A percentile compares a stretch with the other conserved stretches of the same genome.
These are phyloP conservation scores for Drosophila quasianomalipes DNA, from an alignment of 2,888 invertebrate species.

Conservation along the genomic window DNA sequence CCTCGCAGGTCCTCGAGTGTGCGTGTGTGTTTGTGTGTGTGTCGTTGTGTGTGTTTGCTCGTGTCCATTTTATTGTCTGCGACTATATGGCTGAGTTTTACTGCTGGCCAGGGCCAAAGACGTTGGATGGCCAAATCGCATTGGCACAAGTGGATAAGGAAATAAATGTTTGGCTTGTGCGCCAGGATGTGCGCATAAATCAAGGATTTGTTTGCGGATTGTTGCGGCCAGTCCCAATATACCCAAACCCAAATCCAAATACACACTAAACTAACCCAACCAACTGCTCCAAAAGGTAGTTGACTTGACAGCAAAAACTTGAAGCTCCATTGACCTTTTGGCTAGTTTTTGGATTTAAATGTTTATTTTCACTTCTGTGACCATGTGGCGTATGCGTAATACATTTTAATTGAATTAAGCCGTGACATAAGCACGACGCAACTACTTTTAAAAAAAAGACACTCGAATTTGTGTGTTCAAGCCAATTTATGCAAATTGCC, in stretches of 20 bases:
- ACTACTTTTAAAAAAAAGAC: slow-evolving; percentile 8
- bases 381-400: slow-evolving; percentile 75
- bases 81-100: slow-evolving; percentile 42
- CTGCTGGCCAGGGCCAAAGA: slow-evolving; percentile 60
- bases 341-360: slow-evolving; percentile 15
- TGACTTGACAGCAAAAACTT: slow-evolving; percentile 52
- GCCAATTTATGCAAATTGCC: slow-evolving; percentile 69
- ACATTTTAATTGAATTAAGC: slow-evolving; percentile 78
- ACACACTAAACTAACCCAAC: not conserved
- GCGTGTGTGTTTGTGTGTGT: slow-evolving; percentile 16
- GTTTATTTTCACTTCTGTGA: not conserved
- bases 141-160: slow-evolving; percentile 83
- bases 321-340: slow-evolving; percentile 69
- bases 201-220: slow-evolving; percentile 83
- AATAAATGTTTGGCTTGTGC: slow-evolving; percentile 80
- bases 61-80: slow-evolving; percentile 57
- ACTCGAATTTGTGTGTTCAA: not conserved
- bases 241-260: not conserved
- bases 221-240: slow-evolving; percentile 40
- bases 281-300: slow-evolving; percentile 55
- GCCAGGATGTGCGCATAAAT: slow-evolving; percentile 81
- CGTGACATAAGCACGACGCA: slow-evolving; percentile 66
- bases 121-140: slow-evolving; percentile 64
- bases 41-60: slow-evolving; percentile 19
- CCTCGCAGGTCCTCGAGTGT: slow-evolving; percentile 18